Evolutionary conservation across 2,888 invertebrate species (phyloP).

Genomic region (Troglohyphantes excavatus): DNA sequence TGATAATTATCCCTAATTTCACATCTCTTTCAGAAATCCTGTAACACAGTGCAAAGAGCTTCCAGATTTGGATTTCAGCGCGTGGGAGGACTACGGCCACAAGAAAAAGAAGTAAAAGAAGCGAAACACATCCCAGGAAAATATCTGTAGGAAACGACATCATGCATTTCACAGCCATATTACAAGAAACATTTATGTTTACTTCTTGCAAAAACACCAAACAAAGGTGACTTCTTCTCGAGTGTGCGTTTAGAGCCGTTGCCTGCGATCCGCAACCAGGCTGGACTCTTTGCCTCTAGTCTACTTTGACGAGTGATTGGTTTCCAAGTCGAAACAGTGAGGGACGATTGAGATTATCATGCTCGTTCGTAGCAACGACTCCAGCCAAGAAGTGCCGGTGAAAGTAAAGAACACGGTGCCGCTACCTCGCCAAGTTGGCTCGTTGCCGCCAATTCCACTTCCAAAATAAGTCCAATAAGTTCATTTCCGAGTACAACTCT

Average conservation of each 20-base stretch:
- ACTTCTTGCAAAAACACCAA: neutral
- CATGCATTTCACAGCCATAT: conserved; percentile 51
- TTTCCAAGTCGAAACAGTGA: conserved; percentile 24
- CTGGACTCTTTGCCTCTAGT: conserved; percentile 74
- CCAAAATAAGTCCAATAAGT: too few relatives aligned
- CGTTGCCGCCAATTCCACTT: too few relatives aligned
- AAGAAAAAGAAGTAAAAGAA: conserved; percentile 64
- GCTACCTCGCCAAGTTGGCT: too few relatives aligned
- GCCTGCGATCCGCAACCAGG: conserved; percentile 36
- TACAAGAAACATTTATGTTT: conserved; percentile 30
- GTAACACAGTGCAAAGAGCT: conserved; percentile 92
- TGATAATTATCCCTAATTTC: neutral
- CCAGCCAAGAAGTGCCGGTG: conserved; percentile 24
- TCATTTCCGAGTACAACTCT: neutral
- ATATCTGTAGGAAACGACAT: neutral
- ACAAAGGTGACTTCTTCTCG: neutral
- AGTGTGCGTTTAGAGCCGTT: conserved; percentile 24
- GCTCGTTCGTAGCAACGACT: neutral
- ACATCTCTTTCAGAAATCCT: conserved; percentile 86
- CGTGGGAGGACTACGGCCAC: conserved; percentile 88
- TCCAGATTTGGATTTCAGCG: conserved; percentile 90
- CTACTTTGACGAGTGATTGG: conserved; percentile 54
- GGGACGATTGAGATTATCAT: conserved; percentile 20
- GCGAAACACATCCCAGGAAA: neutral
- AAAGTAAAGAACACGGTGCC: too few relatives aligned